Percentiles rank a stretch among this genome's conserved stretches.
Evolutionary conservation across 2,113 vertebrate genomes (phyloP).

Genomic region (Lamprologus speciosus): DNA sequence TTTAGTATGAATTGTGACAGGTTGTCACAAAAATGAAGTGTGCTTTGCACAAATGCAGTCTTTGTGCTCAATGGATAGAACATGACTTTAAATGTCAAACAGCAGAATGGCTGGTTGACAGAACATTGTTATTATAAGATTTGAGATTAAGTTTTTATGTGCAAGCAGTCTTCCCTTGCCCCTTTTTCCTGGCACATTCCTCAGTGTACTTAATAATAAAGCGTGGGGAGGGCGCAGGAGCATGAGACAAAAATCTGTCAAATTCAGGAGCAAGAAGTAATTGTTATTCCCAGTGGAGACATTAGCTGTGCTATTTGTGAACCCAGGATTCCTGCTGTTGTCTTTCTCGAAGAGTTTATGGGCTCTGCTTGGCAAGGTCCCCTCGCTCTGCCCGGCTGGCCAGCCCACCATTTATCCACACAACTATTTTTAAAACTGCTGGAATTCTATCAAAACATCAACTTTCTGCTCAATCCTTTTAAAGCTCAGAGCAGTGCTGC

Average conservation of each 20-base stretch:
- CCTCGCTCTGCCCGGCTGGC: constrained; percentile 23
- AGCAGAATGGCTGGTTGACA: not conserved
- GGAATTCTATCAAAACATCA: constrained; percentile 71
- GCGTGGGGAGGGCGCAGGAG: constrained; percentile 29
- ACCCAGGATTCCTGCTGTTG: constrained; percentile 40
- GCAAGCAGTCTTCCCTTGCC: not conserved
- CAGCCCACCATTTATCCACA: constrained; percentile 50
- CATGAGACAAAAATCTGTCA: constrained; percentile 57
- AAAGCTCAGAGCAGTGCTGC: constrained; percentile 44
- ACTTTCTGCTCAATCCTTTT: constrained; percentile 58
- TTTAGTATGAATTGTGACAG: not conserved
- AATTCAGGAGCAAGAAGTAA: constrained; percentile 25
- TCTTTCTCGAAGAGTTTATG: constrained; percentile 43
- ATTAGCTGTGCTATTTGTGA: constrained; percentile 46
- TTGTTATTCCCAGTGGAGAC: constrained; percentile 25
- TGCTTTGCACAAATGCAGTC: not conserved
- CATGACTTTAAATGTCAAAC: not conserved
- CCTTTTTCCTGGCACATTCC: constrained; percentile 26
- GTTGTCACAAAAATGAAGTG: not conserved
- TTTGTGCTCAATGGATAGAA: not conserved
- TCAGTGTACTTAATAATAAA: constrained; percentile 21
- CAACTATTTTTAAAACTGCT: constrained; percentile 67
- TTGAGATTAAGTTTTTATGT: not conserved
- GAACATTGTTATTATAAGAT: not conserved
- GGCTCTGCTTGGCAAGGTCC: constrained; percentile 42